Base-by-base conservation (phyloP, 2,113 vertebrate genomes). In the Cnemophilus loriae region DNA sequence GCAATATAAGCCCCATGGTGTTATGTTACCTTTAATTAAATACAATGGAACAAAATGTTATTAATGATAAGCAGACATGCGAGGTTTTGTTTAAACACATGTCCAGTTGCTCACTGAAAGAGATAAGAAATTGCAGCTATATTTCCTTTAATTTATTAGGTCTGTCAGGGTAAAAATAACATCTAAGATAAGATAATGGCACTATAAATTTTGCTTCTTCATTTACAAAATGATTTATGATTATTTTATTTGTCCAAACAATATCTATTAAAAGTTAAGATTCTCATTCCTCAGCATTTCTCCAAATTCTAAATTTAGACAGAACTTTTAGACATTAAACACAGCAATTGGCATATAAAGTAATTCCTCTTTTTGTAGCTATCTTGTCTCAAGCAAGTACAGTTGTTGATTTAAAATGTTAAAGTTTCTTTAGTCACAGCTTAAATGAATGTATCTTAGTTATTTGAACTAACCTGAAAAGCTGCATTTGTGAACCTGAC, bases 141-240 rank as follows among this genome's bases (percentile, higher is more conserved):
- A 82, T 93, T 96, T 95, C 87, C 77, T 95, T 94, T 94, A 93
- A 96, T 91, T 89, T 93, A 88, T 96, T 96, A 94, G 63, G 89
- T 95, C 84, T 96, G 57, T 94, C 80, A 96, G 67, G 73, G 46
- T 85, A 93, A 94, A 97, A 97, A 97, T 94, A 97, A 84, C 60
- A 91, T 74, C 71, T 37, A 60, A 95, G 83, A 89, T 97, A 95
- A 97, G 81, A 96, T 96, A 96, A 95, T 75, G 84, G 64, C 84
- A 50, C 85, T 93, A 63, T 94, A 92, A 83, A 87, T 97, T 89
- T 75, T 93, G 26, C 33, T 84, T 81, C 56, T 93, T 93, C 52
- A 56, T 79, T 97, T 84, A 49, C 37, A 73, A 57, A 95, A 69
- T 81, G 22, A 87, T 94, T 93, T 92, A 89, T 80, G n/a, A 59